phyloP scores from a whole-genome alignment of 2,888 invertebrate genomes.

The Lingula anatina region DNA sequence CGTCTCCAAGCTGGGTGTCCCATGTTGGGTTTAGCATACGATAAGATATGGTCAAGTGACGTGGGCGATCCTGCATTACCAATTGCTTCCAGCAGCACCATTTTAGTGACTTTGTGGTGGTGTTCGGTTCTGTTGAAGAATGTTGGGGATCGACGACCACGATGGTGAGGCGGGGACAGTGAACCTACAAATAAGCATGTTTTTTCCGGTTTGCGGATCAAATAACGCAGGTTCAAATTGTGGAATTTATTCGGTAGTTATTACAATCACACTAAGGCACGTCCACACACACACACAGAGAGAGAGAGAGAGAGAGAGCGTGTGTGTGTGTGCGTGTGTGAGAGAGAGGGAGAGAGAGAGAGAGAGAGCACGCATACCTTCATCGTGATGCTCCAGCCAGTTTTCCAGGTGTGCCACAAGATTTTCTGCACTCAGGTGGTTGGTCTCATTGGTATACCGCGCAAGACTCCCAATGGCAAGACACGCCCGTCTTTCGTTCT shows the following conservation, averaged over 20 bases:
- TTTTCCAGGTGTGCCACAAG: slow-evolving; percentile 17
- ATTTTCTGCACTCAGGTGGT: slow-evolving; percentile 13
- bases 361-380: slow-evolving; percentile 13
- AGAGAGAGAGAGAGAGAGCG: too few species aligned
- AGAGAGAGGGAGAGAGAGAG: too few species aligned
- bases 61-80: slow-evolving; percentile 24
- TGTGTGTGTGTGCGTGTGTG: too few species aligned
- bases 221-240: too few species aligned
- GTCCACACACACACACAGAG: too few species aligned
- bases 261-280: too few species aligned
- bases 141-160: too few species aligned
- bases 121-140: slow-evolving; percentile 2
- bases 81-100: slow-evolving; percentile 20
- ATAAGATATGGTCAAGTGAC: slow-evolving; percentile 18
- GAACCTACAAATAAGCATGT: too few species aligned
- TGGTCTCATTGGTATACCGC: slow-evolving; percentile 14
- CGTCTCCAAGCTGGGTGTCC: slow-evolving; percentile 20
- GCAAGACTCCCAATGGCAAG: slow-evolving; percentile 20
- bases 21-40: slow-evolving; percentile 19
- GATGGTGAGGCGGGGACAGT: too few species aligned
- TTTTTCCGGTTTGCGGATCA: too few species aligned
- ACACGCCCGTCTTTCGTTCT: slow-evolving; percentile 22
- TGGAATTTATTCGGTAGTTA: too few species aligned
- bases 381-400: slow-evolving; percentile 15
- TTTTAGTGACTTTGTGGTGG: slow-evolving; percentile 19